These are phyloP conservation scores for Isoperla grammatica DNA, from an alignment of 2,888 invertebrate species.

Conservation along the genomic window DNA sequence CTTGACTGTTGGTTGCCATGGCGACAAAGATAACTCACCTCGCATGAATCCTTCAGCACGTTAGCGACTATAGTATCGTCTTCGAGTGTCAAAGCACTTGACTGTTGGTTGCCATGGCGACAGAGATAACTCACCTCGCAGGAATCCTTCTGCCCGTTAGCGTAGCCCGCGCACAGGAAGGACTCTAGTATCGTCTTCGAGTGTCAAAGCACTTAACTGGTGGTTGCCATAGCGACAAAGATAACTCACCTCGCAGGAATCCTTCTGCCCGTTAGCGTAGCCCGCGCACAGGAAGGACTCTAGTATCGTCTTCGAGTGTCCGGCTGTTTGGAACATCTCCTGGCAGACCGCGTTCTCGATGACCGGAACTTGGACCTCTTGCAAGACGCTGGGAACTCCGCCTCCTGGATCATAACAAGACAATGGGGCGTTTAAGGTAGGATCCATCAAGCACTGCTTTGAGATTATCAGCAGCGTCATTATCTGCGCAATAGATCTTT, in stretches of 20 bases:
- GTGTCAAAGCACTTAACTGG: too few relatives aligned
- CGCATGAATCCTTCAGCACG: too few relatives aligned
- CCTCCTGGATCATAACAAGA: conserved; percentile 49
- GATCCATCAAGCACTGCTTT: too few relatives aligned
- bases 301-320: conserved; percentile 80
- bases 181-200: conserved; percentile 79
- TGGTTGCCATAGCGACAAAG: too few relatives aligned
- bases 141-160: conserved; percentile 86
- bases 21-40: too few relatives aligned
- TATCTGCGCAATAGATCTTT: too few relatives aligned
- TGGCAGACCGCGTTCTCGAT: conserved; percentile 89
- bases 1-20: too few relatives aligned
- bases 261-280: conserved; percentile 85
- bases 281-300: conserved; percentile 88
- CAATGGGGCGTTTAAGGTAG: too few relatives aligned
- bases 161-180: conserved; percentile 89
- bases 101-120: too few relatives aligned
- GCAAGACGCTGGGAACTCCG: conserved; percentile 81
- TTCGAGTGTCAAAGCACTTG: too few relatives aligned
- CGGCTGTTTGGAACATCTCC: conserved; percentile 89
- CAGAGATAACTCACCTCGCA: conserved; percentile 84
- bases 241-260: conserved; percentile 85
- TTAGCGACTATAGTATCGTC: too few relatives aligned
- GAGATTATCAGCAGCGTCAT: too few relatives aligned
- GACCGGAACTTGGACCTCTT: conserved; percentile 86